A percentile compares a stretch with the other conserved stretches of the same genome.
phyloP scores from a whole-genome alignment of 2,797 vertebrate species.

The Antennarius maculatus region DNA sequence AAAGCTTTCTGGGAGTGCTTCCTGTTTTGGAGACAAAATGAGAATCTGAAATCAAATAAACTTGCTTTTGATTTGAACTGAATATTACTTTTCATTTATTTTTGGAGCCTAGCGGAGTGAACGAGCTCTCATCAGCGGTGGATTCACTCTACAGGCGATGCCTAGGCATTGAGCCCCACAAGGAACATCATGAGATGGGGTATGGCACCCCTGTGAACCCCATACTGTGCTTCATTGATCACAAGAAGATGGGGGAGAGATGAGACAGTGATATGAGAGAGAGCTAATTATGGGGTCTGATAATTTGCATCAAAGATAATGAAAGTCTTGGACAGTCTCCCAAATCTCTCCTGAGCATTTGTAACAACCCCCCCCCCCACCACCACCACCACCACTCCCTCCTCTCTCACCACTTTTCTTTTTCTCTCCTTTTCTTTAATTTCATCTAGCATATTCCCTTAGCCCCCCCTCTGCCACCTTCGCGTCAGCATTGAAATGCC shows the following conservation, averaged over 20 bases:
- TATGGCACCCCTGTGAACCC: slow-evolving; percentile 39
- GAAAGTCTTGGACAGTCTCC: slow-evolving; percentile 81
- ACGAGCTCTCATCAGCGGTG: slow-evolving; percentile 35
- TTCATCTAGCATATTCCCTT: slow-evolving; percentile 53
- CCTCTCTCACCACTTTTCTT: slow-evolving; percentile 8
- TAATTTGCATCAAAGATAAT: slow-evolving; percentile 82
- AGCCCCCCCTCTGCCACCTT: not conserved
- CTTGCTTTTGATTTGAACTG: slow-evolving; percentile 2
- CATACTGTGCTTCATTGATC: slow-evolving; percentile 69
- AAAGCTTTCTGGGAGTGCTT: slow-evolving; percentile 2
- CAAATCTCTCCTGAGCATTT: slow-evolving; percentile 72
- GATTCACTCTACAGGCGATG: slow-evolving; percentile 38
- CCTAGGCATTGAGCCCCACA: slow-evolving; percentile 36
- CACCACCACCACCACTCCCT: too few relatives aligned
- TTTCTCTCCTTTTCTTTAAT: slow-evolving; percentile 50
- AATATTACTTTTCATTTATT: slow-evolving; percentile 12
- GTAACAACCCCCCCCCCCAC: slow-evolving; percentile 33
- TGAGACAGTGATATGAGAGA: slow-evolving; percentile 48
- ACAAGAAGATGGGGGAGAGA: slow-evolving; percentile 46
- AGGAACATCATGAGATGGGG: slow-evolving; percentile 55
- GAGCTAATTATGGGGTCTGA: slow-evolving; percentile 80
- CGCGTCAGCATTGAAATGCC: slow-evolving; percentile 54
- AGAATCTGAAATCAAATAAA: not conserved
- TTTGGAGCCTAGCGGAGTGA: slow-evolving; percentile 23
- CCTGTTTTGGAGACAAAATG: not conserved